Conservation (phyloP, 2,888 invertebrate species). For the Phyllotreta cruciferae region DNA sequence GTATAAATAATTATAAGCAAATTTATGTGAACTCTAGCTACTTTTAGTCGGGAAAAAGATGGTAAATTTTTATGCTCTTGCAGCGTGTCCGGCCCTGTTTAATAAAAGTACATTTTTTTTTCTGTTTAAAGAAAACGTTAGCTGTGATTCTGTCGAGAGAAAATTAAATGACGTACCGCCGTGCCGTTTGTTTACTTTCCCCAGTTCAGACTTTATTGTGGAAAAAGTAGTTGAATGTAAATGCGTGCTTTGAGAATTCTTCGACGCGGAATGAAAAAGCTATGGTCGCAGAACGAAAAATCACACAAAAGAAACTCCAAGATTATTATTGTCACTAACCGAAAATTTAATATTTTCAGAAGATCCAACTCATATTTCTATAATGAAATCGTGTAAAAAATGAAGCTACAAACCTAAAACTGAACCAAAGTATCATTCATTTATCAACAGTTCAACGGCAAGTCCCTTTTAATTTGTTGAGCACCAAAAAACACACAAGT, state of each 20-base stretch:
- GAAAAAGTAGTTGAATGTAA: not conserved
- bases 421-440: not conserved
- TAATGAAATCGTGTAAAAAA: too few species aligned
- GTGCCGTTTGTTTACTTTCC: slow-evolving; percentile 1
- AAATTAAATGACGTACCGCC: slow-evolving; percentile 8
- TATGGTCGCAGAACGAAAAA: not conserved
- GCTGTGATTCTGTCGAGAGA: slow-evolving; percentile 3
- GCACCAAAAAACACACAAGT: slow-evolving; percentile 15
- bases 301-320: not conserved
- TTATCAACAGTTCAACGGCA: not conserved
- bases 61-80: not conserved
- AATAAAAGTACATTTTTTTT: slow-evolving; percentile 1
- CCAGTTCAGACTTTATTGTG: slow-evolving; percentile 6
- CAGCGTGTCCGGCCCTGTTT: not conserved
- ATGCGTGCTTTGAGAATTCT: slow-evolving; percentile 2
- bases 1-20: too few species aligned
- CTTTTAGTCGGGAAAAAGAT: slow-evolving; percentile 1
- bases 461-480: slow-evolving; percentile 6
- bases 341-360: not conserved
- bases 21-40: too few species aligned
- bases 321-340: not conserved
- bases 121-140: not conserved
- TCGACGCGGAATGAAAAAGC: not conserved
- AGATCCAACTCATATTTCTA: too few species aligned
- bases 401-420: slow-evolving; percentile 23